Conservation (phyloP, 2,797 vertebrate species). For the Bovichtus diacanthus region DNA sequence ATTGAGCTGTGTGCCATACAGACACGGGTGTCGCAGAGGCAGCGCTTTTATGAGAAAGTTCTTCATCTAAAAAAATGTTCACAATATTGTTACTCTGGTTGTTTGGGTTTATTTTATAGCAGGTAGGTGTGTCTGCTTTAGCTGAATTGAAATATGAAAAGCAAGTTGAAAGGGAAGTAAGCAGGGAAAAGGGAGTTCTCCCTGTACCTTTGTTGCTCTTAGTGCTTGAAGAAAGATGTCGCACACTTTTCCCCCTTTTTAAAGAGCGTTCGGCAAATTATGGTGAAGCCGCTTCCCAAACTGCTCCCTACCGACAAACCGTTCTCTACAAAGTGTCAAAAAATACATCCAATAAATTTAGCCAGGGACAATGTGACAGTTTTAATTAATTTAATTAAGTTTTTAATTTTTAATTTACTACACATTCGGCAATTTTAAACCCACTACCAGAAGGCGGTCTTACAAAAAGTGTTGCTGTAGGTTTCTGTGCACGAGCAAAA, state of each 20-base stretch:
- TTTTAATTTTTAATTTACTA: not conserved
- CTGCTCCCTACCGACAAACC: not conserved
- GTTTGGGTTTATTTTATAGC: constrained; percentile 13
- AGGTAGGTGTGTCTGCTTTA: not conserved
- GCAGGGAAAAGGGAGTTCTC: not conserved
- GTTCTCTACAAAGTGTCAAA: not conserved
- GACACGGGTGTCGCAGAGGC: constrained; percentile 7
- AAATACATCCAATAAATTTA: not conserved
- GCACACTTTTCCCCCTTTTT: not conserved
- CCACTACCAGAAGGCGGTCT: not conserved
- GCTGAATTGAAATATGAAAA: constrained; percentile 7
- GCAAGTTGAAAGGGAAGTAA: not conserved
- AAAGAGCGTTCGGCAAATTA: not conserved
- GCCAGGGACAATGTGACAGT: not conserved
- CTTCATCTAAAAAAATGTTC: not conserved
- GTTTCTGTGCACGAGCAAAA: not conserved
- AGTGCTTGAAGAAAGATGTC: not conserved
- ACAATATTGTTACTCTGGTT: not conserved
- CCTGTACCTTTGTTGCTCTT: not conserved
- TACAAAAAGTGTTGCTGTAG: not conserved
- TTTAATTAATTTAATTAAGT: not conserved
- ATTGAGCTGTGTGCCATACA: not conserved
- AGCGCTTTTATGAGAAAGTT: constrained; percentile 5
- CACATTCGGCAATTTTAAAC: too few species aligned
- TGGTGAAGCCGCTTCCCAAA: not conserved